Evolutionary conservation across 2,113 vertebrate genomes (phyloP).

Genomic region (Bos indicus): DNA sequence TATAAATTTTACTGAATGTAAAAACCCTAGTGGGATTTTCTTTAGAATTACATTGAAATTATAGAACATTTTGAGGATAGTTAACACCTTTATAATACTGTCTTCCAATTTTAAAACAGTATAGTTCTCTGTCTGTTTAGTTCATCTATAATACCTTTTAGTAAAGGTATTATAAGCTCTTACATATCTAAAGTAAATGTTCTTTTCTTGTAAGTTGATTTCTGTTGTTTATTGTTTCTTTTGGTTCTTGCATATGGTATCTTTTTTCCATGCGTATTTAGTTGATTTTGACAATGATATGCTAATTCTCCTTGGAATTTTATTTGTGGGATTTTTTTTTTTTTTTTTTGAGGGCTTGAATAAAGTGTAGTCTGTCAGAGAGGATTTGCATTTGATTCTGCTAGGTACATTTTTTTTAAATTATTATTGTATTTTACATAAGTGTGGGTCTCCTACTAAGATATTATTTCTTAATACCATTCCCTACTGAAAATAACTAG

Average conservation of each 20-base stretch:
- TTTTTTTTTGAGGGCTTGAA: neutral
- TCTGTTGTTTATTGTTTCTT: neutral
- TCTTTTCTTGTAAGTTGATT: neutral
- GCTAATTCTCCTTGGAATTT: constrained; percentile 20
- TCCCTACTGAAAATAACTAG: neutral
- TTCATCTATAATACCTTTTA: neutral
- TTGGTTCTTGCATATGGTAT: neutral
- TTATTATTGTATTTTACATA: neutral
- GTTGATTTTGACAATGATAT: neutral
- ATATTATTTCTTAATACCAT: constrained; percentile 14
- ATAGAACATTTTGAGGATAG: neutral
- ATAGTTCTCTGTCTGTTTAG: neutral
- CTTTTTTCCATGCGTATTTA: neutral
- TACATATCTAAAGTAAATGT: neutral
- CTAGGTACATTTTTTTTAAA: neutral
- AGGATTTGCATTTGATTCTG: neutral
- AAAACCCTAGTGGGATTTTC: constrained; percentile 9
- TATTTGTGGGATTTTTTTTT: neutral
- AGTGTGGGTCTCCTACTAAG: neutral
- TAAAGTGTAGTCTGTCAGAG: neutral
- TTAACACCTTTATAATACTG: neutral
- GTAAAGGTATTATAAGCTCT: neutral
- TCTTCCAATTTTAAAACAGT: constrained; percentile 2
- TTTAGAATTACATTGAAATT: neutral
- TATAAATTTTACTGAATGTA: neutral